A percentile compares a stretch with the other conserved stretches of the same genome.
These are phyloP conservation scores for Agrypnus murinus DNA, from an alignment of 2,888 invertebrate species.

Conservation along the genomic window DNA sequence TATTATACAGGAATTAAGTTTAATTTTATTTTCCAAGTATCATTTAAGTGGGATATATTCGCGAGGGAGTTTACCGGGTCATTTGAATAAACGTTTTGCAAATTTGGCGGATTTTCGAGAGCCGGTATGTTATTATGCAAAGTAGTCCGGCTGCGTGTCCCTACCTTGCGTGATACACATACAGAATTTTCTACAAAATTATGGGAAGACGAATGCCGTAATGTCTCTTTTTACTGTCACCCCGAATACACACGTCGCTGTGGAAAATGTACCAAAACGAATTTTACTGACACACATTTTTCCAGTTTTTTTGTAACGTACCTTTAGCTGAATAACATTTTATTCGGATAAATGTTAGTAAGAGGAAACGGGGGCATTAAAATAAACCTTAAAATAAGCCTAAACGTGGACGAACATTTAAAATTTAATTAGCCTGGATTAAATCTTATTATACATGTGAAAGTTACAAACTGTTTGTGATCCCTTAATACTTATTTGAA, in stretches of 20 bases:
- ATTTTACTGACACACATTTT: slow-evolving; percentile 7
- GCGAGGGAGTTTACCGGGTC: slow-evolving; percentile 56
- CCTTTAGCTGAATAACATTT: no score
- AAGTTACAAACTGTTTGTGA: no score
- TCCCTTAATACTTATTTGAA: no score
- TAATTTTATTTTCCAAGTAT: slow-evolving; percentile 58
- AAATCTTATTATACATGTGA: no score
- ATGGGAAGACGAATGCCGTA: slow-evolving; percentile 40
- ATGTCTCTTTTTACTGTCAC: slow-evolving; percentile 28
- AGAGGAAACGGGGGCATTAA: no score
- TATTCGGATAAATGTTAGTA: no score
- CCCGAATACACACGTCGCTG: background rate
- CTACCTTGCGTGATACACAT: slow-evolving; percentile 61
- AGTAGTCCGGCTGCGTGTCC: slow-evolving; percentile 60
- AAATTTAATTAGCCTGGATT: no score
- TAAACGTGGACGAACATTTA: no score
- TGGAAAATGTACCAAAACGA: slow-evolving; percentile 3
- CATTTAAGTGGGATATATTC: slow-evolving; percentile 57
- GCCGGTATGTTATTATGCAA: slow-evolving; percentile 64
- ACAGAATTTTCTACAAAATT: slow-evolving; percentile 53
- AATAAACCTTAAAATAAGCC: no score
- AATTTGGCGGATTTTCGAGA: slow-evolving; percentile 65
- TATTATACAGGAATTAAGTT: slow-evolving; percentile 57
- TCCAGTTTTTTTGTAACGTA: background rate
- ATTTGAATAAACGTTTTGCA: slow-evolving; percentile 67